Conservation (phyloP, 1,140 invertebrate genomes). For the Nylanderia fulva region DNA sequence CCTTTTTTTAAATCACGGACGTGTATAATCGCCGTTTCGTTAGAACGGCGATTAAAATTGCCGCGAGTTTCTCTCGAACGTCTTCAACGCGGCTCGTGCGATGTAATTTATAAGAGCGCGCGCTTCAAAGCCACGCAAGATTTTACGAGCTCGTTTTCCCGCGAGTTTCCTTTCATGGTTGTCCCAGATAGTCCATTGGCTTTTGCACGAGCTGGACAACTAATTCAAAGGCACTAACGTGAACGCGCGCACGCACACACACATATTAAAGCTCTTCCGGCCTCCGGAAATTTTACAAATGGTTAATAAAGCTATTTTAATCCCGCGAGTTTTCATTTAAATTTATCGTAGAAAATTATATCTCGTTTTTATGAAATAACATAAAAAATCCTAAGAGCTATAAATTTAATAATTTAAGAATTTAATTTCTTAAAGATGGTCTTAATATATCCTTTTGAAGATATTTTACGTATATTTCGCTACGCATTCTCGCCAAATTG, state of each 20-base stretch:
- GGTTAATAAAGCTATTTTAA: background rate
- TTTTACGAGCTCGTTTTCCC: constrained; percentile 68
- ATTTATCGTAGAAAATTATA: background rate
- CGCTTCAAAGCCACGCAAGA: constrained; percentile 17
- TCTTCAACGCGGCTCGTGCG: background rate
- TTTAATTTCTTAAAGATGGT: too few species aligned
- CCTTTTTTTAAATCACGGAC: constrained; percentile 15
- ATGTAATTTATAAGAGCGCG: constrained; percentile 56
- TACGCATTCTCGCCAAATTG: too few species aligned
- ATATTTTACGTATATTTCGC: too few species aligned
- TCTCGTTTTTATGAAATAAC: background rate
- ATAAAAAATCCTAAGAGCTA: background rate
- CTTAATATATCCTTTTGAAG: too few species aligned
- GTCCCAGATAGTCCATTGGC: constrained; percentile 14
- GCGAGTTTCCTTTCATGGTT: constrained; percentile 45
- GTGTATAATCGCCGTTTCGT: constrained; percentile 11
- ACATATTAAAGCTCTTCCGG: background rate
- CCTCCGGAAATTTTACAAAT: background rate
- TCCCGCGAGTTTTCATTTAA: background rate
- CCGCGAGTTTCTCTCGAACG: constrained; percentile 34
- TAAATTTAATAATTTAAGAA: too few species aligned
- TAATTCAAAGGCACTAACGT: background rate
- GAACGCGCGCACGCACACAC: background rate
- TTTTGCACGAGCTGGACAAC: background rate
- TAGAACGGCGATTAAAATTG: constrained; percentile 12